phyloP scores from a whole-genome alignment of 2,888 invertebrate genomes.

The Allophyes oxyacanthae region DNA sequence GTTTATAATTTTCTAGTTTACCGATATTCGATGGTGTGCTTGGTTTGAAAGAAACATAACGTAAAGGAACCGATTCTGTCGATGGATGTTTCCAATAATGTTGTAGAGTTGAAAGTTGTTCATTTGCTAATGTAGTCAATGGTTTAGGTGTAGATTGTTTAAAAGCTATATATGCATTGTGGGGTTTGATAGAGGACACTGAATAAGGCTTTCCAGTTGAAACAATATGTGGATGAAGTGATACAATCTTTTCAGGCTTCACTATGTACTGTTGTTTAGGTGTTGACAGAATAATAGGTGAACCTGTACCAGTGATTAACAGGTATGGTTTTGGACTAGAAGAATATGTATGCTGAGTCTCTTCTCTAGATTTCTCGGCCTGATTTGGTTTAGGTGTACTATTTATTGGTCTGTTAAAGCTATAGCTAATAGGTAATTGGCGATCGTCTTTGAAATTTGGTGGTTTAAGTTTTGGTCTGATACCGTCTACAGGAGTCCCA shows the following conservation, averaged over 20 bases:
- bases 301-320: slow-evolving; percentile 67
- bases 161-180: slow-evolving; percentile 63
- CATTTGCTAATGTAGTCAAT: slow-evolving; percentile 73
- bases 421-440: slow-evolving; percentile 80
- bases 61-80: slow-evolving; percentile 65
- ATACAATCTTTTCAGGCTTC: slow-evolving; percentile 70
- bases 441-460: slow-evolving; percentile 85
- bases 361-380: slow-evolving; percentile 61
- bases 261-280: slow-evolving; percentile 71
- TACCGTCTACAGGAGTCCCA: slow-evolving; percentile 63
- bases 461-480: slow-evolving; percentile 76
- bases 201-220: slow-evolving; percentile 72
- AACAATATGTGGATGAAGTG: slow-evolving; percentile 62
- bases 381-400: slow-evolving; percentile 54
- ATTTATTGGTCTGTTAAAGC: slow-evolving; percentile 71
- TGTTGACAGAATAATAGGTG: slow-evolving; percentile 70
- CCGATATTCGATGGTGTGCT: slow-evolving; percentile 64
- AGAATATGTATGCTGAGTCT: slow-evolving; percentile 64
- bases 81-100: slow-evolving; percentile 78
- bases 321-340: slow-evolving; percentile 75
- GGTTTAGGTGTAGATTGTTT: slow-evolving; percentile 78
- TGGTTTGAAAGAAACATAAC: slow-evolving; percentile 67
- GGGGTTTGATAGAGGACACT: slow-evolving; percentile 67
- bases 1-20: slow-evolving; percentile 60
- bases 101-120: slow-evolving; percentile 78